Base-by-base conservation (phyloP, 30 jellyfish, hydroid and myxozoan species). In the Rhopilema esculentum region DNA sequence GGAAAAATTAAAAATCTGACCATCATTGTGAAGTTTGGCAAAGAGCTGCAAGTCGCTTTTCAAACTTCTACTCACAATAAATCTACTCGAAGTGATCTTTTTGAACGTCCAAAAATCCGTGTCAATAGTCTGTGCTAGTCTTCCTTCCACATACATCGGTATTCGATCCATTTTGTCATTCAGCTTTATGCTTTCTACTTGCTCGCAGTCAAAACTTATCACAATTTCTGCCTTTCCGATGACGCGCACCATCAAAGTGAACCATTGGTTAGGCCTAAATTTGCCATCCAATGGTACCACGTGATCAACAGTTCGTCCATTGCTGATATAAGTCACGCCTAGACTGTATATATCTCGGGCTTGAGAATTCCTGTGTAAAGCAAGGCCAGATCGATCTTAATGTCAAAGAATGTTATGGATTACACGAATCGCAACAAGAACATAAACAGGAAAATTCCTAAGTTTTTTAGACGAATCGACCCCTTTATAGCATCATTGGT, bases 101-200 rank as follows among this genome's bases (percentile, higher is more conserved):
- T 26, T 23, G 27, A 69, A 72, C 18, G 92, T 70, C 75, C 85
- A 85, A 18, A 85, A 49, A 40, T 85, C 88, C 27, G 51, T 24
- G 27, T 85, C 69, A 0, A 65, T 48, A 27, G 57, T 27, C 70
- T 85, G 93, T 1, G 93, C 82, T 48, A 85, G 32, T 25, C 93
- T 64, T 21, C 76, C 83, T 85, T 63, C 93, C 23, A 78, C 79
- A 63, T 71, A 85, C 16, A 22, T 57, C 0, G 93, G 93, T 6
- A 85, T 62, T 20, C 71, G 8, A 24, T 48, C 87, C 83, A 85
- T 73, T n/a, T 29, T 28, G 19, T 4, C 32, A 12, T 24, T 8
- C 28, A 85, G 25, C 49, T 33, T 74, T 6, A 0, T 57, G 22
- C 29, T 31, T 25, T 57, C 77, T 22, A 72, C 27, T 20, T 19